Percentiles rank a stretch among this genome's conserved stretches.
Evolutionary conservation across 1,140 invertebrate genomes (phyloP).

Genomic region (Tetraneura akinire): DNA sequence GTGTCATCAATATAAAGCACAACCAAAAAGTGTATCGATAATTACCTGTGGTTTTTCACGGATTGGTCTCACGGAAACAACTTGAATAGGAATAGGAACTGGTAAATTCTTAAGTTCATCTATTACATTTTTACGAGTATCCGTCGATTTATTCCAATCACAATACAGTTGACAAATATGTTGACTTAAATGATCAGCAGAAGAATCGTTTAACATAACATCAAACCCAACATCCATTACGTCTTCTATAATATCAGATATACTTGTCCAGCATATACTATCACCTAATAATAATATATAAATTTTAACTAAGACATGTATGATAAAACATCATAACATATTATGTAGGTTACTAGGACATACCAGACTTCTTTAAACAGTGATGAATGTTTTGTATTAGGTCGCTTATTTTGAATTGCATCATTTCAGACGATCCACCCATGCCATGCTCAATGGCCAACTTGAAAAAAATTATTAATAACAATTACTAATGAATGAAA

Average conservation of each 20-base stretch:
- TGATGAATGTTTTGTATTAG: constrained; percentile 20
- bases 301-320: no score
- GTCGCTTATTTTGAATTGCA: constrained; percentile 25
- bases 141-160: constrained; percentile 28
- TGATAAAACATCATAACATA: no score
- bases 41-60: constrained; percentile 39
- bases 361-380: constrained; percentile 4
- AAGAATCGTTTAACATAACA: constrained; percentile 40
- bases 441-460: constrained; percentile 39
- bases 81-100: constrained; percentile 26
- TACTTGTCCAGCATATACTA: constrained; percentile 14
- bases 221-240: constrained; percentile 45
- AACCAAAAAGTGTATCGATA: neutral
- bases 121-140: constrained; percentile 14
- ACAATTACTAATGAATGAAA: neutral
- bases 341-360: neutral
- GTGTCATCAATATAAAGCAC: neutral
- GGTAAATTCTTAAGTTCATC: constrained; percentile 30
- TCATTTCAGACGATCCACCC: constrained; percentile 27
- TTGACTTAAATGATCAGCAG: constrained; percentile 32
- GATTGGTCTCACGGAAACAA: constrained; percentile 3
- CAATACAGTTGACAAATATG: constrained; percentile 27
- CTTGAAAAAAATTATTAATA: neutral
- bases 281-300: neutral
- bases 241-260: constrained; percentile 48